Base-by-base conservation (phyloP, 1,140 invertebrate genomes). In the Paracyclopina nana region DNA sequence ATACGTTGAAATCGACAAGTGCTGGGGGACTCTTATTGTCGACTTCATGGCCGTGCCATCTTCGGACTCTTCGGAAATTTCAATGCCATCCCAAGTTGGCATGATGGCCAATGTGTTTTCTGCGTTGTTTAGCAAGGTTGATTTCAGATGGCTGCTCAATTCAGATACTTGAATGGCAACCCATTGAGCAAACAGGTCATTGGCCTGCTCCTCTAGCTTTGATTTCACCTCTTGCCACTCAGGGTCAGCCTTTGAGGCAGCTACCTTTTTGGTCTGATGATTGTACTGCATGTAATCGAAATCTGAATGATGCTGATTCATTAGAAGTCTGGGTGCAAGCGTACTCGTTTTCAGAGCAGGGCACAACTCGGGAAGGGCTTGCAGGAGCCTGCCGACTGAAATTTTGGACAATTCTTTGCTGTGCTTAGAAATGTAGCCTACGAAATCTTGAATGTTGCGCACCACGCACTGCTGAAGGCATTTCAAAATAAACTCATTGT, bases 311-410 rank as follows among this genome's bases (percentile, higher is more conserved):
- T 38, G 14, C n/a, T 16, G n/a, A 4, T n/a, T n/a, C n/a, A 20
- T 20, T 20, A 38, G 20, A 4, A 20, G 14, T 38, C 20, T 38
- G 2, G 34, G 20, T 5, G 34, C 34, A 16, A 38, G 34, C 34
- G 20, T 20, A 3, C n/a, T 16, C 20, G 5, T 38, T 8, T 38
- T 20, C 34, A 38, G 34, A 38, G 14, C 2, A 9, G 42, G 42
- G n/a, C 16, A 20, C 14, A 44, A 18, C 12, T 44, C 42, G 2
- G 42, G 42, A 44, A 44, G 16, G 18, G 42, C 42, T 44, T 44
- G 42, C 12, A 18, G 24, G 16, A 44, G 24, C n/a, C 42, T 2
- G 3, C 14, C 42, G n/a, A n/a, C n/a, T n/a, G n/a, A n/a, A n/a
- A n/a, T n/a, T n/a, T n/a, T n/a, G n/a, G n/a, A n/a, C n/a, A n/a